Percentiles rank a stretch among this genome's conserved stretches.
phyloP scores from a whole-genome alignment of 1,140 invertebrate species.

The Microplitis mediator region DNA sequence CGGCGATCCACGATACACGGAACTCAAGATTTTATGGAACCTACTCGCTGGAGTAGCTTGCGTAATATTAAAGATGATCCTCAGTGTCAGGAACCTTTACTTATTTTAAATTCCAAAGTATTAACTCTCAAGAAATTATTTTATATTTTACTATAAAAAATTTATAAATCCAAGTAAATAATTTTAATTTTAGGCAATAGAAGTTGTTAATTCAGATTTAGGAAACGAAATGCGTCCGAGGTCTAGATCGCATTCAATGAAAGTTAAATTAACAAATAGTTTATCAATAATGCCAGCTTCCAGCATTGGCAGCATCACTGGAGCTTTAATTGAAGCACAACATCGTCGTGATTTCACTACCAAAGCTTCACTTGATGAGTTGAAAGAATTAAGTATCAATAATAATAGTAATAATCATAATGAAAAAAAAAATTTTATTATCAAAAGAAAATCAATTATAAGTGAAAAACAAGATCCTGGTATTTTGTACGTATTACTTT shows the following conservation, averaged over 20 bases:
- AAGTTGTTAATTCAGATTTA: not conserved
- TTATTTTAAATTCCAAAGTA: slow-evolving; percentile 45
- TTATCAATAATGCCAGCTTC: slow-evolving; percentile 23
- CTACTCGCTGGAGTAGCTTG: slow-evolving; percentile 50
- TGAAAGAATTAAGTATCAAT: slow-evolving; percentile 8
- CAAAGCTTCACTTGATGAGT: not conserved
- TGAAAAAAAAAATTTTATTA: not conserved
- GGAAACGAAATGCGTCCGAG: slow-evolving; percentile 36
- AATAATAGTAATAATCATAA: slow-evolving; percentile 30
- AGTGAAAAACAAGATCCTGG: not conserved
- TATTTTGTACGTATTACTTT: slow-evolving; percentile 17
- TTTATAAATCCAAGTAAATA: too few species aligned
- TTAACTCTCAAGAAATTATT: not conserved
- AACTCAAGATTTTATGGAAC: slow-evolving; percentile 36
- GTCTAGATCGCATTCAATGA: slow-evolving; percentile 20
- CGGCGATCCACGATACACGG: slow-evolving; percentile 45
- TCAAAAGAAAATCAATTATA: not conserved
- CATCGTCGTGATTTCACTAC: slow-evolving; percentile 4
- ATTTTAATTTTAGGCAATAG: not conserved
- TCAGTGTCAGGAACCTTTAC: slow-evolving; percentile 37
- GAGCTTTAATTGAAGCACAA: slow-evolving; percentile 23
- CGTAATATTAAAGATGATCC: slow-evolving; percentile 51
- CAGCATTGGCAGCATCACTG: slow-evolving; percentile 29
- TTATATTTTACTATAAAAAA: too few species aligned
- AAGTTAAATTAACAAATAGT: not conserved